Evolutionary conservation across 2,888 invertebrate genomes (phyloP).

Genomic region (Tenthredo scrophulariae): DNA sequence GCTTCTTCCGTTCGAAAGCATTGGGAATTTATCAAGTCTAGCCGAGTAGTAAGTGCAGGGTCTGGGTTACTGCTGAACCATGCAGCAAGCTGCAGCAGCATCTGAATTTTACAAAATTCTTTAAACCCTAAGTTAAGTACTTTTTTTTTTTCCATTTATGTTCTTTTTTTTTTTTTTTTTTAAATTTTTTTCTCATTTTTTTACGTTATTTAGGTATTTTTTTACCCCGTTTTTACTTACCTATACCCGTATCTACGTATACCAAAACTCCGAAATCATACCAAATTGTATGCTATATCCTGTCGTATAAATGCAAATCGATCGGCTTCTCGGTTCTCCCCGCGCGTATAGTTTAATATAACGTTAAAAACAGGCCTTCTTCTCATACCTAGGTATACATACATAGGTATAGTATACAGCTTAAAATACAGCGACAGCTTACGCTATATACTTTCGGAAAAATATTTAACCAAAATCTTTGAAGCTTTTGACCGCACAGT

Average conservation of each 20-base stretch:
- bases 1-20: constrained; percentile 42
- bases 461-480: not conserved
- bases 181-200: not conserved
- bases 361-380: constrained; percentile 56
- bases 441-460: not conserved
- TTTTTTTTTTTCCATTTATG: not conserved
- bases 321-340: constrained; percentile 58
- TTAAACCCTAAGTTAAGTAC: not conserved
- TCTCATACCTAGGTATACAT: not conserved
- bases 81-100: not conserved
- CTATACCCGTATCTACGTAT: not conserved
- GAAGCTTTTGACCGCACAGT: no score
- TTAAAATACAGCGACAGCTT: not conserved
- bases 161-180: not conserved
- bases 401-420: not conserved
- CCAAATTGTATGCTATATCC: not conserved
- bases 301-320: constrained; percentile 59
- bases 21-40: constrained; percentile 76
- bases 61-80: constrained; percentile 11
- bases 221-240: not conserved
- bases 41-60: constrained; percentile 76
- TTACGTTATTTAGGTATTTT: no score
- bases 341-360: constrained; percentile 65
- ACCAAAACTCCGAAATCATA: not conserved
- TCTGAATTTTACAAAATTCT: constrained; percentile 42